Evolutionary conservation across 2,797 vertebrate species (phyloP).

Genomic region (Melopsittacus undulatus): DNA sequence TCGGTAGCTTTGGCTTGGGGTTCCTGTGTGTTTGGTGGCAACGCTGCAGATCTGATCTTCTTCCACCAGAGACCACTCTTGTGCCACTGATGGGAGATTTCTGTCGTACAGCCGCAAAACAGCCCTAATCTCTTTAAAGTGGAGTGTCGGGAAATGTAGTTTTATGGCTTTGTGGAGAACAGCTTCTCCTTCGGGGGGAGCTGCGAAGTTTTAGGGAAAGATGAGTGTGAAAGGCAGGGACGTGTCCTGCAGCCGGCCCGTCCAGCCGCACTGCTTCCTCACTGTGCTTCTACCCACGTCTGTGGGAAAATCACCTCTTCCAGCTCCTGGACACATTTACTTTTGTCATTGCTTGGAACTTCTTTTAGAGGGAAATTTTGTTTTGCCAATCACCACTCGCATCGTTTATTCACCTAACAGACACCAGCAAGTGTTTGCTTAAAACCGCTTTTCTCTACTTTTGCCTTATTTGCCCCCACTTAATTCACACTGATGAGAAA

Average conservation of each 20-base stretch:
- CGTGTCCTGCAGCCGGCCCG: fast-evolving
- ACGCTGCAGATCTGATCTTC: neutral
- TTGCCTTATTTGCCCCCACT: neutral
- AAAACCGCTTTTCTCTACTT: neutral
- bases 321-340: fast-evolving
- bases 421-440: fast-evolving
- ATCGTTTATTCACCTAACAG: fast-evolving
- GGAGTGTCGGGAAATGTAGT: neutral
- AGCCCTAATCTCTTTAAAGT: fast-evolving
- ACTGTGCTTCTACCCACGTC: fast-evolving
- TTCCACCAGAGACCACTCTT: conserved; percentile 76
- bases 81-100: neutral
- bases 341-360: neutral
- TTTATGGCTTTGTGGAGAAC: neutral
- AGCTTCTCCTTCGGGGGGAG: neutral
- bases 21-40: fast-evolving
- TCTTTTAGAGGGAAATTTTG: neutral
- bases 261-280: fast-evolving
- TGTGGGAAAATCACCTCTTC: fast-evolving
- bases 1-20: fast-evolving
- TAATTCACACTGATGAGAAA: neutral
- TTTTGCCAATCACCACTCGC: fast-evolving
- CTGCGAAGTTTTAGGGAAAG: neutral
- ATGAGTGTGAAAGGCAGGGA: neutral
- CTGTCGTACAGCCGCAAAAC: neutral